Base-by-base conservation (phyloP, 2,888 invertebrate genomes). In the Graphium colonna region DNA sequence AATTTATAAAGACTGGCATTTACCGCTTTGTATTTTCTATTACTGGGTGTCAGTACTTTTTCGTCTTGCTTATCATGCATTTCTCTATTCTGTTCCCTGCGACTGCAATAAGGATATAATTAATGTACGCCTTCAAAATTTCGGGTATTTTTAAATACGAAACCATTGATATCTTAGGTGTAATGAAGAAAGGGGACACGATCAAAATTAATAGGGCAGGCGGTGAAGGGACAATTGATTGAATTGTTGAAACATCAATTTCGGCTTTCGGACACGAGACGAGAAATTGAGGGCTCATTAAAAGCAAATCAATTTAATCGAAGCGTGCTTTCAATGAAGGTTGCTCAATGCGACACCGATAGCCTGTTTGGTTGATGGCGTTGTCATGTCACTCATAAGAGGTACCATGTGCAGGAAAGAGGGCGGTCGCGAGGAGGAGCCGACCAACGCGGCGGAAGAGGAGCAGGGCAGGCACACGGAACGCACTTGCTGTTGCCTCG, bases 401-500 rank as follows among this genome's bases (percentile, higher is more conserved):
- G 21, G 21, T 21, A 5, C 48, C 57, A 51, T 67, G 60, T 60
- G 52, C 72, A 87, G 88, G 88, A 84, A 82, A 79, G 88, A 85
- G 87, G 87, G 87, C 83, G 87, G 84, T 73, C 79, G 77, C 78
- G 84, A 82, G 82, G 82, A 84, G 82, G 84, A 77, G 80, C 78
- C 85, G 67, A 79, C 85, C 79, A 78, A 77, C 76, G 76, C 79
- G 77, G 67, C 74, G 75, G 80, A 70, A 64, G 77, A 73, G 73
- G 73, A 71, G 65, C 76, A 72, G 64, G 71, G 79, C 66, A 77
- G 80, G 78, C 86, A 83, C 75, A 84, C 73, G 57, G 88, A 89
- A 68, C 87, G 85, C 73, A 82, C 85, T 64, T 89, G 90, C 79
- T 90, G 88, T 79, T 88, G 84, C 75, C 82, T 89, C 75, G 90